Evolutionary conservation across 2,888 invertebrate genomes (phyloP).

Genomic region (Cerastis rubricosa): DNA sequence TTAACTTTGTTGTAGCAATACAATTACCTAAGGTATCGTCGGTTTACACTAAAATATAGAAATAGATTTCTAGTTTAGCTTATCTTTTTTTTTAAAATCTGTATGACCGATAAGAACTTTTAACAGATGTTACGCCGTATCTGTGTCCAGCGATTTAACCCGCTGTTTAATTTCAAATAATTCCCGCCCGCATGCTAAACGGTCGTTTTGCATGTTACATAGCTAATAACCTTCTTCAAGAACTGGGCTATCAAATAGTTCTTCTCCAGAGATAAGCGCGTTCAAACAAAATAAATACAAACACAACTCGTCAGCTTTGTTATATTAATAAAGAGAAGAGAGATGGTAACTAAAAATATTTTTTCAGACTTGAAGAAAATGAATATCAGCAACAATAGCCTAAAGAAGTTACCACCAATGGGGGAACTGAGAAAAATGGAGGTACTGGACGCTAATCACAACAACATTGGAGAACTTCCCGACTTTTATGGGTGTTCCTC

Average conservation of each 20-base stretch:
- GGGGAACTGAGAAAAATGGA: constrained; percentile 94
- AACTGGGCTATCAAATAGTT: too few relatives aligned
- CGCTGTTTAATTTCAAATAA: too few relatives aligned
- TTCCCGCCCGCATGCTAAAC: too few relatives aligned
- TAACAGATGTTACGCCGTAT: too few relatives aligned
- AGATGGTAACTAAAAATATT: not conserved
- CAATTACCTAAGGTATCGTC: not conserved
- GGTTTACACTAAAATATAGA: not conserved
- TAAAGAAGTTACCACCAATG: constrained; percentile 92
- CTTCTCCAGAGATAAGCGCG: too few relatives aligned
- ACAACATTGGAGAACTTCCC: constrained; percentile 94
- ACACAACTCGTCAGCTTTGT: not conserved
- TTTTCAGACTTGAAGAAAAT: constrained; percentile 92
- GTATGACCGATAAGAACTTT: too few relatives aligned
- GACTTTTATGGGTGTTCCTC: constrained; percentile 94
- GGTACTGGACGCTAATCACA: constrained; percentile 95
- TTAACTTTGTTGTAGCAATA: not conserved
- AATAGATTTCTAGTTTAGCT: not conserved
- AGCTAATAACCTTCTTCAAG: too few relatives aligned
- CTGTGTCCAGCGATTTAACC: too few relatives aligned
- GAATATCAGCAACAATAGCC: constrained; percentile 93
- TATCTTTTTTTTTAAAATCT: not conserved
- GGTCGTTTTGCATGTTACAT: too few relatives aligned
- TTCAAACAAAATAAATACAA: too few relatives aligned
- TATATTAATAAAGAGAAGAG: not conserved